Conservation (phyloP, 2,888 invertebrate species). For the Odontothrips loti region DNA sequence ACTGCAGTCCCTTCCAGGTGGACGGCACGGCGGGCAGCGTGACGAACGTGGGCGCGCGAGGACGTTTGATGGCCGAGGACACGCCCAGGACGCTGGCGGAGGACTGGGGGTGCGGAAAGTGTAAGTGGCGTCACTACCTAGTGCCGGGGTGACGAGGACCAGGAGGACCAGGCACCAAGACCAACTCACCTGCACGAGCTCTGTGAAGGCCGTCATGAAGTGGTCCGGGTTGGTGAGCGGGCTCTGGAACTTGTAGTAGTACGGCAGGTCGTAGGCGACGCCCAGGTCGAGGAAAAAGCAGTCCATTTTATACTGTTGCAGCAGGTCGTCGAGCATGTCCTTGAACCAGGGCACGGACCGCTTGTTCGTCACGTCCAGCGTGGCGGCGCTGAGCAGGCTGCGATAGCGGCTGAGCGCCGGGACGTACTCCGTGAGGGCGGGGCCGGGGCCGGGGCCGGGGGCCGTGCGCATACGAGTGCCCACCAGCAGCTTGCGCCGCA, state of each 20-base stretch:
- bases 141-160: not conserved
- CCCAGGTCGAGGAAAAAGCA: constrained; percentile 78
- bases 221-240: constrained; percentile 74
- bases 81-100: constrained; percentile 68
- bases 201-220: constrained; percentile 69
- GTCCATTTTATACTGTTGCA: constrained; percentile 71
- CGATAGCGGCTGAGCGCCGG: constrained; percentile 80
- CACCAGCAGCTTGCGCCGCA: constrained; percentile 67
- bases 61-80: constrained; percentile 74
- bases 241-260: constrained; percentile 69
- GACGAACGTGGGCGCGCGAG: constrained; percentile 79
- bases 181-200: constrained; percentile 54
- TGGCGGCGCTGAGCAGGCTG: constrained; percentile 72
- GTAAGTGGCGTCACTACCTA: too few species aligned
- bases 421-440: constrained; percentile 46
- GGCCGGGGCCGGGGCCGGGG: not conserved
- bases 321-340: constrained; percentile 64
- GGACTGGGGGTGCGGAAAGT: not conserved
- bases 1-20: constrained; percentile 78
- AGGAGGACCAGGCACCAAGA: not conserved
- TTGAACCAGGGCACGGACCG: constrained; percentile 75
- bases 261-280: constrained; percentile 79
- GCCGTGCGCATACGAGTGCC: constrained; percentile 40
- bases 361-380: constrained; percentile 82
- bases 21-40: constrained; percentile 81